A percentile compares a stretch with the other conserved stretches of the same genome.
These are phyloP conservation scores for Caerostris extrusa DNA, from an alignment of 1,140 invertebrate genomes.

Conservation along the genomic window DNA sequence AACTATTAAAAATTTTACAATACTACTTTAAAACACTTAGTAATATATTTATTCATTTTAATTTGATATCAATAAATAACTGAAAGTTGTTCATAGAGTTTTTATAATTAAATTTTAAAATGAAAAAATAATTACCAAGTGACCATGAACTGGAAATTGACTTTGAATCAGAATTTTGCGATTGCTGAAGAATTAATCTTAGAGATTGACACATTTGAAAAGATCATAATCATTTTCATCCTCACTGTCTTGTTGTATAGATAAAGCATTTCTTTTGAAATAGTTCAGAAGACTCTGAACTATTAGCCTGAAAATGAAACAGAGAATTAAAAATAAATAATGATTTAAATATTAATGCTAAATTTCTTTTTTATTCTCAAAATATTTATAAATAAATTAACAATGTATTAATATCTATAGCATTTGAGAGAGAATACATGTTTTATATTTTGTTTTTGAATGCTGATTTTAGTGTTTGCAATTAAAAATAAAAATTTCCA, in stretches of 20 bases:
- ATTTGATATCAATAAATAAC: too few relatives aligned
- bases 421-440: too few relatives aligned
- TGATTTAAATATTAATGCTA: background rate
- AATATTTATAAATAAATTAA: too few relatives aligned
- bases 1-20: too few relatives aligned
- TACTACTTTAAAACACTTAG: too few relatives aligned
- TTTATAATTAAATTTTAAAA: background rate
- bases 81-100: background rate
- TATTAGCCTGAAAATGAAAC: background rate
- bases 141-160: constrained; percentile 67
- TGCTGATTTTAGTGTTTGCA: too few relatives aligned
- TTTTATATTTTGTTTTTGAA: too few relatives aligned
- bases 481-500: too few relatives aligned
- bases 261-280: constrained; percentile 36
- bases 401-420: too few relatives aligned
- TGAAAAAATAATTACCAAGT: constrained; percentile 22
- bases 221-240: constrained; percentile 61
- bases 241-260: constrained; percentile 2
- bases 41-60: too few relatives aligned
- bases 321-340: background rate
- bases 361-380: too few relatives aligned
- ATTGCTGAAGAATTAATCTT: constrained; percentile 41
- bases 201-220: constrained; percentile 51
- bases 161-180: constrained; percentile 42
- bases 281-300: background rate